Base-by-base conservation (phyloP, 1,140 invertebrate genomes). In the Pygmarrhopalites habei region DNA sequence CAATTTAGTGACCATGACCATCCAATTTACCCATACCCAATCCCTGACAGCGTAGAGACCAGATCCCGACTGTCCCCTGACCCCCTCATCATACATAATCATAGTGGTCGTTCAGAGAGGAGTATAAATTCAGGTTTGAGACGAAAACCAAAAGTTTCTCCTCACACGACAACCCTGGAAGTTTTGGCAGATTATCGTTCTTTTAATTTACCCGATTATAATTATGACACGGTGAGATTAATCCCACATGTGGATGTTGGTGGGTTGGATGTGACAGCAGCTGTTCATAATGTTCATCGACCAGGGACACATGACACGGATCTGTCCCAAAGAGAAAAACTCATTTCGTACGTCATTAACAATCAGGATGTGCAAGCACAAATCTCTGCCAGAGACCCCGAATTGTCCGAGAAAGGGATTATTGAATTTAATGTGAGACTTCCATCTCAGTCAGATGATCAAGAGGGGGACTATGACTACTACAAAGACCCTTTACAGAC, bases 341-440 rank as follows among this genome's bases (percentile, higher is more conserved):
- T 68, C 23, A 64, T 68, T 39, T 41, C 32, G 1, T 41, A 59
- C 19, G 59, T 64, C 12, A 49, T 68, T 41, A 61, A 58, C 29
- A 64, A 57, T 30, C 52, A 64, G 12, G 62, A 68, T 29, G 35
- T 68, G 5, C 58, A 68, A 32, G 46, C 58, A 17, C 62, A 69
- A 47, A 35, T 69, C 1, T 60, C 59, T 4, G 64, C 63, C 0
- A 55, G 67, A 57, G 60, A 71, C 44, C 52, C 46, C n/a, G 66
- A 71, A 52, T 64, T 64, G 19, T 69, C 72, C 5, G 74, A 75
- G 41, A 64, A 74, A 71, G 62, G 66, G 67, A 55, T 68, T 2
- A 68, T 68, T 28, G 66, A 64, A 44, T 68, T 68, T 32, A 64
- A 59, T 25, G 53, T 77, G 64, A 73, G 73, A 56, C 29, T 68